Conservation (phyloP, 1,140 invertebrate genomes). For the Ctenoplectra terminalis region DNA sequence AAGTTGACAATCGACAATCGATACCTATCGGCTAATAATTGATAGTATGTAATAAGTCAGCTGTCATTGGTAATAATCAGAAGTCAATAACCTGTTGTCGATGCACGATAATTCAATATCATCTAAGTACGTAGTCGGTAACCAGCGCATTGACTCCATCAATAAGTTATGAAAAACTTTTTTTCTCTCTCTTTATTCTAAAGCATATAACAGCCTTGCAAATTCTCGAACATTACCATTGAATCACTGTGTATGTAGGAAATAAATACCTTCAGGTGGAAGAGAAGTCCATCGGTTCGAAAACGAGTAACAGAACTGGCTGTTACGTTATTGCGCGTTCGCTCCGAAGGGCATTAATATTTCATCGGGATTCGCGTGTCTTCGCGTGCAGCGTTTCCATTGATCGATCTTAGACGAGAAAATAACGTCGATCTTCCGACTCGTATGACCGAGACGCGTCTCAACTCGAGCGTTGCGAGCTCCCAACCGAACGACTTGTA, state of each 20-base stretch:
- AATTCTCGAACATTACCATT: background rate
- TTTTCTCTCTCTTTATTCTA: background rate
- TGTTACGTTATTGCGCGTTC: slow-evolving; percentile 15
- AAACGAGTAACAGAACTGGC: slow-evolving; percentile 10
- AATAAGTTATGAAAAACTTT: background rate
- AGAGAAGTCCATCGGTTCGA: background rate
- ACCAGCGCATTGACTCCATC: background rate
- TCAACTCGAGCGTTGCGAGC: slow-evolving; percentile 29
- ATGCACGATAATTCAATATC: background rate
- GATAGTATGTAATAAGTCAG: background rate
- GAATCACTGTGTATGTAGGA: background rate
- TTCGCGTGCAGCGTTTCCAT: slow-evolving; percentile 23
- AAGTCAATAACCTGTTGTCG: no score
- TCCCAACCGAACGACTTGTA: slow-evolving; percentile 33
- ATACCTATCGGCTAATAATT: background rate
- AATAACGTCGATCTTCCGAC: slow-evolving; percentile 41
- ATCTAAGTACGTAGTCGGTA: no score
- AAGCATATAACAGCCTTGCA: background rate
- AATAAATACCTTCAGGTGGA: background rate
- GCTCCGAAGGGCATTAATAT: slow-evolving; percentile 15
- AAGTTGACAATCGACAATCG: background rate
- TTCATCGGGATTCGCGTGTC: slow-evolving; percentile 27
- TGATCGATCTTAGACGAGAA: slow-evolving; percentile 38
- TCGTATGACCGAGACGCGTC: slow-evolving; percentile 37
- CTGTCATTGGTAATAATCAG: no score